Evolutionary conservation across 2,888 invertebrate genomes (phyloP).

Genomic region (Argynnis bischoffii): DNA sequence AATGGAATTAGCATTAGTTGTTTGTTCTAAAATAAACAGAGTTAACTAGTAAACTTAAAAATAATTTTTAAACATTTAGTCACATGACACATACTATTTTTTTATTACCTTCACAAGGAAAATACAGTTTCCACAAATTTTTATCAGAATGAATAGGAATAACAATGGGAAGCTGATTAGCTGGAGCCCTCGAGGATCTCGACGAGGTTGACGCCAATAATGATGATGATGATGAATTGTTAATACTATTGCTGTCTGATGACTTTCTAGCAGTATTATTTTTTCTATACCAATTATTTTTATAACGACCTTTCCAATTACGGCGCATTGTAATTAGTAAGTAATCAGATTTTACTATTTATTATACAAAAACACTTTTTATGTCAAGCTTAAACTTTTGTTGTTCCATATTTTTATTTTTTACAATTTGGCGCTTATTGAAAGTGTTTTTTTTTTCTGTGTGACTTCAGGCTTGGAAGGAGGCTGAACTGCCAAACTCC

Average conservation of each 20-base stretch:
- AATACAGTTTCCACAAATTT: slow-evolving; percentile 90
- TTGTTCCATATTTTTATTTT: too few relatives aligned
- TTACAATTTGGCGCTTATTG: too few relatives aligned
- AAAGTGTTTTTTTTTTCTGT: too few relatives aligned
- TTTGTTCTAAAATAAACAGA: slow-evolving; percentile 49
- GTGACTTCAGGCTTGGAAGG: too few relatives aligned
- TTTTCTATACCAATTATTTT: slow-evolving; percentile 59
- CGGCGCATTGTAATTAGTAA: slow-evolving; percentile 59
- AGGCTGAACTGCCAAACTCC: too few relatives aligned
- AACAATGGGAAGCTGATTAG: slow-evolving; percentile 66
- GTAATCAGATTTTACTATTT: too few relatives aligned
- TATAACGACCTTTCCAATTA: slow-evolving; percentile 70
- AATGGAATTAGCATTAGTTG: slow-evolving; percentile 41
- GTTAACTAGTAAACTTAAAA: too few relatives aligned
- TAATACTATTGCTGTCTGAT: slow-evolving; percentile 51
- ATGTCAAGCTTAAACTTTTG: too few relatives aligned
- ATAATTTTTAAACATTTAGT: too few relatives aligned
- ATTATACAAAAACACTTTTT: too few relatives aligned
- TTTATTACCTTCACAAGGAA: slow-evolving; percentile 84
- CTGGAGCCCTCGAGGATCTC: slow-evolving; percentile 65
- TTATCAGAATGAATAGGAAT: slow-evolving; percentile 67
- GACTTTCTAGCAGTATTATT: slow-evolving; percentile 49
- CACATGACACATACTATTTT: too few relatives aligned
- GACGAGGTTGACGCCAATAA: slow-evolving; percentile 49
- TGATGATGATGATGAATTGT: slow-evolving; percentile 55